These are phyloP conservation scores for Atta cephalotes DNA, from an alignment of 1,140 invertebrate genomes.

Conservation along the genomic window DNA sequence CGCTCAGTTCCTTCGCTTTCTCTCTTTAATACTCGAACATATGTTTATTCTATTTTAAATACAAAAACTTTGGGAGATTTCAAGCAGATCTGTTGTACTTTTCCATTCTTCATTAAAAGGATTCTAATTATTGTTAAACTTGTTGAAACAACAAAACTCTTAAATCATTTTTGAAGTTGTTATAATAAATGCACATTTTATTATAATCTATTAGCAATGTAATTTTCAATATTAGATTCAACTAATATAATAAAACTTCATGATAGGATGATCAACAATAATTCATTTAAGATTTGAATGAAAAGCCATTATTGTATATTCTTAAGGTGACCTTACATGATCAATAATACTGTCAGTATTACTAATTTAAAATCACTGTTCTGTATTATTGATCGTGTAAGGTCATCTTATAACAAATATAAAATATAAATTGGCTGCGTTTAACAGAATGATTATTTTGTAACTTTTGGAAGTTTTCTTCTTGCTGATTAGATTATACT, in stretches of 20 bases:
- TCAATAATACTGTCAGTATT: too few species aligned
- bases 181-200: background rate
- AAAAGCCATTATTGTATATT: background rate
- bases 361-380: too few species aligned
- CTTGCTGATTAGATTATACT: too few species aligned
- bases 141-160: background rate
- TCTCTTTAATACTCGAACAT: too few species aligned
- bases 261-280: background rate
- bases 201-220: background rate
- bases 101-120: background rate
- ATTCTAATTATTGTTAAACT: background rate
- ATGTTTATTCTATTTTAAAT: too few species aligned
- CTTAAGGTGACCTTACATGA: background rate
- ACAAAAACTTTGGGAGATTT: too few species aligned
- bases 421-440: too few species aligned
- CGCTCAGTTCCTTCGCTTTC: too few species aligned
- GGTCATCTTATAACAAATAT: too few species aligned
- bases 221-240: constrained; percentile 8
- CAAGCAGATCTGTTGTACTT: background rate
- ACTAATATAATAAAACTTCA: background rate
- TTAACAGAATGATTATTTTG: too few species aligned
- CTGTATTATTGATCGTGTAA: too few species aligned
- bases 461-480: too few species aligned
- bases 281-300: constrained; percentile 1
- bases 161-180: background rate